A percentile compares a stretch with the other conserved stretches of the same genome.
Conservation (phyloP, 64 coral and sea anemone species). For the Catalaphyllia jardinei region DNA sequence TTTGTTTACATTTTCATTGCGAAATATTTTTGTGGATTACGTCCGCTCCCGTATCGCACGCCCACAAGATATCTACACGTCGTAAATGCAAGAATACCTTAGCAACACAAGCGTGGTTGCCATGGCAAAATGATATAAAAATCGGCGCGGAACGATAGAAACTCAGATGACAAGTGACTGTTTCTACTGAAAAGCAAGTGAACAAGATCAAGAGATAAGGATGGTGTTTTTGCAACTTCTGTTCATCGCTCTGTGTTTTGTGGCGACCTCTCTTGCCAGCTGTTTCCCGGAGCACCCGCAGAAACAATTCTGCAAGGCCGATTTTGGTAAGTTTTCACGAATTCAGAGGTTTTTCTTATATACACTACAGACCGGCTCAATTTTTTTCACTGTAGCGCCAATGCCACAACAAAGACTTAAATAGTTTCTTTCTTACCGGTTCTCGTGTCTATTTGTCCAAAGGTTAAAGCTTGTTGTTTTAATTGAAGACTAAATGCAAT, state of each 20-base stretch:
- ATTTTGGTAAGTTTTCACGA: constrained; percentile 1
- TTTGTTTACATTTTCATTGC: background rate
- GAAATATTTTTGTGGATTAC: background rate
- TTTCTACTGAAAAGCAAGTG: background rate
- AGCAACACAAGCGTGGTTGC: background rate
- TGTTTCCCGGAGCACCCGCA: constrained; percentile 2
- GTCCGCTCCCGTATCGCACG: background rate
- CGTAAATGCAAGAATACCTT: background rate
- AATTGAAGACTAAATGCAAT: too few species aligned
- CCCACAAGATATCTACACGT: background rate
- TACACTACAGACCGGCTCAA: too few species aligned
- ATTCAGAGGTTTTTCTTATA: too few species aligned
- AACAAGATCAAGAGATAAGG: background rate
- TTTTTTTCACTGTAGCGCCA: too few species aligned
- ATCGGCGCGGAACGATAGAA: background rate
- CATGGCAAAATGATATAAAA: background rate
- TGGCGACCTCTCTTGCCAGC: background rate
- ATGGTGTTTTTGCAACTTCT: background rate
- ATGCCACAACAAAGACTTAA: too few species aligned
- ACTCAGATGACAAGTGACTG: background rate
- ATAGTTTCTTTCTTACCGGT: too few species aligned
- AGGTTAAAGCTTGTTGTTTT: too few species aligned
- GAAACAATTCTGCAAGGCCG: constrained; percentile 14
- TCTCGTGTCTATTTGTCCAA: too few species aligned
- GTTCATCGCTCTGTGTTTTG: background rate